A percentile compares a stretch with the other conserved stretches of the same genome.
Evolutionary conservation across 35 echinoderm and acorn worm genomes (phyloP).

Genomic region (Apostichopus japonicus): DNA sequence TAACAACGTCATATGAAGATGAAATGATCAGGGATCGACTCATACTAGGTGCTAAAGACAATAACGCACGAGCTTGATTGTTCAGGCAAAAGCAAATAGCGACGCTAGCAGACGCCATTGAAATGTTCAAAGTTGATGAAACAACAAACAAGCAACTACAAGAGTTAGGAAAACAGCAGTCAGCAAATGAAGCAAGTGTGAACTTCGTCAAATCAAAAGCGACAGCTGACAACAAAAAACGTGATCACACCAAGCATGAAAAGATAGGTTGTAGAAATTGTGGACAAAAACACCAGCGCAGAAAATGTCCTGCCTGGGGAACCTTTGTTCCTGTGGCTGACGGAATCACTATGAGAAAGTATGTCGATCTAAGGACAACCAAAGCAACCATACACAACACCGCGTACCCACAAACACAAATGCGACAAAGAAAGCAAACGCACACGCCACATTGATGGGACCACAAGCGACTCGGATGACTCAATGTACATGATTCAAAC

Average conservation of each 20-base stretch:
- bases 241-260: slow-evolving; percentile 8
- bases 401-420: slow-evolving; percentile 13
- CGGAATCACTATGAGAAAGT: slow-evolving; percentile 39
- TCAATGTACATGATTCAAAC: slow-evolving; percentile 33
- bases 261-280: slow-evolving; percentile 35
- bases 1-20: slow-evolving; percentile 21
- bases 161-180: slow-evolving; percentile 39
- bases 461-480: no score
- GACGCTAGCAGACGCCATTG: slow-evolving; percentile 29
- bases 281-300: slow-evolving; percentile 37
- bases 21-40: slow-evolving; percentile 26
- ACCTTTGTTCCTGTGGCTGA: slow-evolving; percentile 32
- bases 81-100: slow-evolving; percentile 26
- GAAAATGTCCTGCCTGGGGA: slow-evolving; percentile 38
- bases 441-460: no score
- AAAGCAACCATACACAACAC: slow-evolving; percentile 19
- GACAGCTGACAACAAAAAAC: background rate
- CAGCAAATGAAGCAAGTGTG: slow-evolving; percentile 23
- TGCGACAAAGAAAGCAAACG: slow-evolving; percentile 1
- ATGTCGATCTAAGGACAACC: slow-evolving; percentile 39
- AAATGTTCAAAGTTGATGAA: slow-evolving; percentile 44
- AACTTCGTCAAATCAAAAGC: background rate
- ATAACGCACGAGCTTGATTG: background rate
- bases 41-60: slow-evolving; percentile 25
- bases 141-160: slow-evolving; percentile 8